Conservation (phyloP, 2,113 vertebrate species). For the Mustela nigripes region DNA sequence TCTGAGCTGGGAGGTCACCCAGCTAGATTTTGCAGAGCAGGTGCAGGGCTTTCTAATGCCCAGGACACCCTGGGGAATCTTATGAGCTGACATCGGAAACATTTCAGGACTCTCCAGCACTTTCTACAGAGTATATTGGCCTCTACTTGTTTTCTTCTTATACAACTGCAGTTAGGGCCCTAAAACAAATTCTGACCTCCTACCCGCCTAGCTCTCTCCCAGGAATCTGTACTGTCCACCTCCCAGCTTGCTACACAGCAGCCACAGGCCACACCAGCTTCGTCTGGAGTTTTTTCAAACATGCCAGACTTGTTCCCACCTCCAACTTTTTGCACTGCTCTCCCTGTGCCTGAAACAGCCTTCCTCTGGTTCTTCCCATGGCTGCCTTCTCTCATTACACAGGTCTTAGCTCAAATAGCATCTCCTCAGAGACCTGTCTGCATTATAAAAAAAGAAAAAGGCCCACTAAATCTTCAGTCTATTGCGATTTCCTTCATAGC, state of each 20-base stretch:
- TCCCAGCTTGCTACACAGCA: not conserved
- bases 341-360: not conserved
- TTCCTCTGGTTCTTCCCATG: not conserved
- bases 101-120: not conserved
- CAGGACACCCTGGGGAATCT: not conserved
- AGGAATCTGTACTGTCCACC: not conserved
- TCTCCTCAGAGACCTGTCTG: not conserved
- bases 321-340: not conserved
- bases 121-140: not conserved
- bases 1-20: not conserved
- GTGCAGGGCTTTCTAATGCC: not conserved
- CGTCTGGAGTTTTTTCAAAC: not conserved
- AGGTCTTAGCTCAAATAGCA: constrained; percentile 27
- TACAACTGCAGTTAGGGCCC: not conserved
- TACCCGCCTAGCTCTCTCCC: not conserved
- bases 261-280: not conserved
- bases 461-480: not conserved
- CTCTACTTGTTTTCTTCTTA: constrained; percentile 8
- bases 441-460: not conserved
- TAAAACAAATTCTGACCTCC: not conserved
- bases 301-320: not conserved
- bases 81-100: not conserved
- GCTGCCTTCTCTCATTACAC: not conserved
- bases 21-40: not conserved
- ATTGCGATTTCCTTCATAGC: not conserved